phyloP scores from a whole-genome alignment of 2,888 invertebrate genomes.

The Pristionchus entomophagus region DNA sequence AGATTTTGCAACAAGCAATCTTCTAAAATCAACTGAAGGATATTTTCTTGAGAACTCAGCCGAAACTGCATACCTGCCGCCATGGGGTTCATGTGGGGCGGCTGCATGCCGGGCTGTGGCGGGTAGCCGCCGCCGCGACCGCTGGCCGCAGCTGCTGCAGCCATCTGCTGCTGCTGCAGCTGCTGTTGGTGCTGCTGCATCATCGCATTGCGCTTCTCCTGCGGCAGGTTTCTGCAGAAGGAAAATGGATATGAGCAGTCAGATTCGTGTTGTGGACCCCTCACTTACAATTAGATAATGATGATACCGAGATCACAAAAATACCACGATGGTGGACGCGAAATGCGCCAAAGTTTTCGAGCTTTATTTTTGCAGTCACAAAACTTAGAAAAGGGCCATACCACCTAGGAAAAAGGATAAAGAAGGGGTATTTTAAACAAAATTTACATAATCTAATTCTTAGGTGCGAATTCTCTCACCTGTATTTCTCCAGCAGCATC shows the following conservation, averaged over 20 bases:
- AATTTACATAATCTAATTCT: no score
- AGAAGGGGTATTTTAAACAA: no score
- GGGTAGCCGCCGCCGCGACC: neutral
- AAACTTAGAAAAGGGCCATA: neutral
- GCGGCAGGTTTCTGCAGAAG: neutral
- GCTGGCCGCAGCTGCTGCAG: neutral
- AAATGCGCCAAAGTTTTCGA: no score
- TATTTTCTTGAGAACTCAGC: no score
- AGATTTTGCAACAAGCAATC: neutral
- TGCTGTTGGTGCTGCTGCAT: neutral
- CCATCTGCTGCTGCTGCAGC: neutral
- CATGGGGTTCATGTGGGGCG: slow-evolving; percentile 4
- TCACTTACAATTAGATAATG: no score
- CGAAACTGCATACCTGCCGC: neutral
- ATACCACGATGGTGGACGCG: no score
- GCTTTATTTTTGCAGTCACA: no score
- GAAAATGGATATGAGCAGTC: no score
- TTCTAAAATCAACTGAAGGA: no score
- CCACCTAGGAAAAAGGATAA: neutral
- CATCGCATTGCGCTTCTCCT: neutral
- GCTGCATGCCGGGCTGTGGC: neutral
- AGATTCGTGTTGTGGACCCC: no score
- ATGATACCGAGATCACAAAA: no score
- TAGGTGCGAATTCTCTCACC: no score
- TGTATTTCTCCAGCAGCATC: neutral